These are phyloP conservation scores for Eurystomus gularis DNA, from an alignment of 2,113 vertebrate species.

Conservation along the genomic window DNA sequence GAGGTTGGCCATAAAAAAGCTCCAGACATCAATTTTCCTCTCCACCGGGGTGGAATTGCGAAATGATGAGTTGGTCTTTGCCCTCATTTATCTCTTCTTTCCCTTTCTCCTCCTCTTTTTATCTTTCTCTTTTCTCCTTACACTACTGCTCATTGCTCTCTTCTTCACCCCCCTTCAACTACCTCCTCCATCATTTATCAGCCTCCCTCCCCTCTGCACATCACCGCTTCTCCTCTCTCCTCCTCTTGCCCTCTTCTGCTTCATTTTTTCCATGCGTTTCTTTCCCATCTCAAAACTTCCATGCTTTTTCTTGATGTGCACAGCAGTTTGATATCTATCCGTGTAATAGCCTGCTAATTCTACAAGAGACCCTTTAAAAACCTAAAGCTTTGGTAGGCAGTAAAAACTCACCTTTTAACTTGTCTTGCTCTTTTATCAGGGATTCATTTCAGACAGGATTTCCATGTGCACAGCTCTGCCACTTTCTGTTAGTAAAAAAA, in stretches of 20 bases:
- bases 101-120: slow-evolving; percentile 41
- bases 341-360: slow-evolving; percentile 11
- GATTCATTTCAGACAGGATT: slow-evolving; percentile 48
- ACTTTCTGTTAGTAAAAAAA: neutral
- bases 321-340: neutral
- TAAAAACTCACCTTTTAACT: slow-evolving; percentile 35
- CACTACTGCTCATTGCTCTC: neutral
- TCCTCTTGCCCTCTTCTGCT: neutral
- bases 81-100: slow-evolving; percentile 55
- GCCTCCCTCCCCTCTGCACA: neutral
- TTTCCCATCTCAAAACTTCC: neutral
- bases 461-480: neutral
- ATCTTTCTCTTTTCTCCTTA: slow-evolving; percentile 7
- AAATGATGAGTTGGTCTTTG: slow-evolving; percentile 66
- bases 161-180: neutral
- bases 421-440: slow-evolving; percentile 4
- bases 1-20: slow-evolving; percentile 54
- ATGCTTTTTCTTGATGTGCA: slow-evolving; percentile 2
- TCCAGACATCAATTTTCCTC: slow-evolving; percentile 60
- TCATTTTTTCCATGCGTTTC: neutral
- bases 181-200: slow-evolving; percentile 6
- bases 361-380: slow-evolving; percentile 20
- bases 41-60: slow-evolving; percentile 21
- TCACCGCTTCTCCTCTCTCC: neutral
- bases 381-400: slow-evolving; percentile 3